phyloP scores from a whole-genome alignment of 1,140 invertebrate species.

The Drosophila ohnishii region DNA sequence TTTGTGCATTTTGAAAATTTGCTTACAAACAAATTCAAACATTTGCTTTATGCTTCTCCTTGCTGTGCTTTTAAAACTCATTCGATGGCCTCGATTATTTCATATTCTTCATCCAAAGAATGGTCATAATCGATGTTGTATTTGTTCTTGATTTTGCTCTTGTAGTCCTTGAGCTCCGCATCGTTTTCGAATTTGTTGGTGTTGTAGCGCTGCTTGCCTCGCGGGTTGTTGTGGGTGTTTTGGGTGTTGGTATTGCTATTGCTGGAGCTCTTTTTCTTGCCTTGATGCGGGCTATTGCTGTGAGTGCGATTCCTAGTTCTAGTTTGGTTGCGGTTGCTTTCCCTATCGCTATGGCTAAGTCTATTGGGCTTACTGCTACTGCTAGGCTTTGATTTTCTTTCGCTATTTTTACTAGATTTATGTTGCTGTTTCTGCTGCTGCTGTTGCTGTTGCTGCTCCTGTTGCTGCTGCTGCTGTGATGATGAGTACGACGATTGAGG shows the following conservation, averaged over 20 bases:
- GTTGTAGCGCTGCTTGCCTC: slow-evolving; percentile 53
- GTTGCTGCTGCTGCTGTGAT: slow-evolving; percentile 70
- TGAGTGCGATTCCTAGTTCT: slow-evolving; percentile 51
- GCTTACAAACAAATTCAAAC: background rate
- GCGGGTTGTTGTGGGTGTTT: slow-evolving; percentile 13
- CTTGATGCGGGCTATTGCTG: slow-evolving; percentile 24
- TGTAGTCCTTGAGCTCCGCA: slow-evolving; percentile 77
- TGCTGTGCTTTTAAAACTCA: slow-evolving; percentile 33
- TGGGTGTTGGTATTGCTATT: slow-evolving; percentile 34
- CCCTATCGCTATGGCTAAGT: slow-evolving; percentile 60
- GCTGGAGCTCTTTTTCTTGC: slow-evolving; percentile 36
- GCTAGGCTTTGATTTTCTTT: slow-evolving; percentile 68
- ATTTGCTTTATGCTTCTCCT: background rate
- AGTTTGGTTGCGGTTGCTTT: slow-evolving; percentile 40
- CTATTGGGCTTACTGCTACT: slow-evolving; percentile 61
- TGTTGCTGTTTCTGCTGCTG: slow-evolving; percentile 55
- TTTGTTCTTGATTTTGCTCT: slow-evolving; percentile 82
- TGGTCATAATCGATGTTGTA: slow-evolving; percentile 83
- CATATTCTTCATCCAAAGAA: slow-evolving; percentile 83
- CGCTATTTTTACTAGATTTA: slow-evolving; percentile 73
- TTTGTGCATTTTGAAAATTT: background rate
- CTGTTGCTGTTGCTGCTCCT: slow-evolving; percentile 55
- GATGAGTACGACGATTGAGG: slow-evolving; percentile 74
- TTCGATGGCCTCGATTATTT: slow-evolving; percentile 83
- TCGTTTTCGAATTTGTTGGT: slow-evolving; percentile 75